phyloP scores from a whole-genome alignment of 2,888 invertebrate genomes.

The Nomada hirtipes region DNA sequence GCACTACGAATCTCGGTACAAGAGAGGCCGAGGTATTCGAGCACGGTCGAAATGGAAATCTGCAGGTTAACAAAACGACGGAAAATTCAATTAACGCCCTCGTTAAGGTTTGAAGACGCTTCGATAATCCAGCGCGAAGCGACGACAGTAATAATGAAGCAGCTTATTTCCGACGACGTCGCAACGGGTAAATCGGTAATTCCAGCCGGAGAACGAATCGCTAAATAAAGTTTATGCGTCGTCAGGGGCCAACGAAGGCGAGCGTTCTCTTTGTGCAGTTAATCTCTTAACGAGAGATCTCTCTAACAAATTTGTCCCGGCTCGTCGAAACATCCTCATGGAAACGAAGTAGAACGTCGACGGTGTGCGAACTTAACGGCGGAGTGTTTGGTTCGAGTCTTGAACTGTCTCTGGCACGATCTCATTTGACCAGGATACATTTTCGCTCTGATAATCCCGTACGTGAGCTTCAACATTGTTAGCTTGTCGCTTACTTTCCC shows the following conservation, averaged over 20 bases:
- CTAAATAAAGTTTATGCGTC: slow-evolving; percentile 36
- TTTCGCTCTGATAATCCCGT: slow-evolving; percentile 1
- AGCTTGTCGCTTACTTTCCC: slow-evolving; percentile 24
- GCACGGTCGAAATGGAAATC: not conserved
- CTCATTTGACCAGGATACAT: not conserved
- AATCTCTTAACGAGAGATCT: slow-evolving; percentile 24
- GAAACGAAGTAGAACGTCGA: slow-evolving; percentile 16
- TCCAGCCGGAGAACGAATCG: slow-evolving; percentile 23
- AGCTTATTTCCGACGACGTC: slow-evolving; percentile 1
- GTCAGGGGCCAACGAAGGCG: not conserved
- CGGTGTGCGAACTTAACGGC: slow-evolving; percentile 22
- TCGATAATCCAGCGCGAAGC: slow-evolving; percentile 1
- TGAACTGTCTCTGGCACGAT: not conserved
- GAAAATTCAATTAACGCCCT: not conserved
- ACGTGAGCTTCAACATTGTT: slow-evolving; percentile 9
- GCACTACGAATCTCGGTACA: not conserved
- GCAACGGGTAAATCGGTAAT: slow-evolving; percentile 22
- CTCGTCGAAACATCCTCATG: slow-evolving; percentile 30
- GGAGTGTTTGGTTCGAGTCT: slow-evolving; percentile 1
- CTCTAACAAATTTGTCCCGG: slow-evolving; percentile 47
- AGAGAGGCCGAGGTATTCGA: not conserved
- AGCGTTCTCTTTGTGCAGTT: slow-evolving; percentile 22
- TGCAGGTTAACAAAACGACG: not conserved
- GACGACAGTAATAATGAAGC: not conserved
- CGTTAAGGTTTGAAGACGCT: not conserved